Base-by-base conservation (phyloP, 2,113 vertebrate species). In the Dermatemys mawii region DNA sequence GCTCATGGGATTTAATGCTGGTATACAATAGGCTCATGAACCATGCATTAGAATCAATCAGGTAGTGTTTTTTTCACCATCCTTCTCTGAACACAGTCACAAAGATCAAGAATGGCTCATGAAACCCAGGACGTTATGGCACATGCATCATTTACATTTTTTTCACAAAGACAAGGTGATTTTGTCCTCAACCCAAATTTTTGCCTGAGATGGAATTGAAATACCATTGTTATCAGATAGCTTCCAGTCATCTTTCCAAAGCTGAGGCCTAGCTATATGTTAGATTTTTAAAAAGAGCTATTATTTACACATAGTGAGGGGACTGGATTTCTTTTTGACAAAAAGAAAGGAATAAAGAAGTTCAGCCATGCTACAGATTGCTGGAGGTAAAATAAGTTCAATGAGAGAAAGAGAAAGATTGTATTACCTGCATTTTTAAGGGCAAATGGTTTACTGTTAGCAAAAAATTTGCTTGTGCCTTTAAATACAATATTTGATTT, bases 121-220 rank as follows among this genome's bases (percentile, higher is more conserved):
- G 90, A 90, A 86, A 88, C n/a, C n/a, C n/a, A n/a, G n/a, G 53
- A 63, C 55, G n/a, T 96, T 0, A 0, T 60, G 60, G 57, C 75
- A 57, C 2, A 89, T 93, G 76, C 76, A 89, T 67, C 32, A 67
- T 67, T 16, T n/a, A 67, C 35, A 67, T n/a, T 67, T 63, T 60
- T 86, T 95, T 95, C 85, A 94, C 78, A 95, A 93, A 92, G 51
- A 89, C 49, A 41, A 93, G 57, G 35, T 35, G 29, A 14, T 67
- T 67, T 67, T 67, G 8, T 67, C 35, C 32, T n/a, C 60, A n/a
- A 67, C 16, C 14, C 16, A 67, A 67, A 67, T 67, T 67, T 67
- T 67, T 67, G 60, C 60, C 35, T n/a, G 16, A n/a, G 60, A 35
- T 67, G 35, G 8, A 67, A 67, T 67, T 67, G 35, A 17, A 67